A percentile compares a stretch with the other conserved stretches of the same genome.
Conservation (phyloP, 2,113 vertebrate genomes). For the Myiozetetes cayanensis region DNA sequence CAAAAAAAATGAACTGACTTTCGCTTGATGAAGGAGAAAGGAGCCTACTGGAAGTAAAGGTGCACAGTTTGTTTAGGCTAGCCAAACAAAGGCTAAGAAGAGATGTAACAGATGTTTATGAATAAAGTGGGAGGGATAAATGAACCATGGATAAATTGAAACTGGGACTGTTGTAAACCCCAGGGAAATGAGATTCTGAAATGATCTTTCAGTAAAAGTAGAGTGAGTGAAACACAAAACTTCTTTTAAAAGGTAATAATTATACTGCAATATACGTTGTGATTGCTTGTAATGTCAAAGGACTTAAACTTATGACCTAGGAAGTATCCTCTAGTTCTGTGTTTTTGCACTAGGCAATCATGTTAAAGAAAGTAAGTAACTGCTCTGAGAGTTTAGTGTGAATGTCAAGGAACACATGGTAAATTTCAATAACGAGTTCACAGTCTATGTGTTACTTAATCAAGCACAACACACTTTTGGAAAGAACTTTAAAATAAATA, state of each 20-base stretch:
- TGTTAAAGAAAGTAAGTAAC: neutral
- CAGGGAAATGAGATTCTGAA: neutral
- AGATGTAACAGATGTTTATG: neutral
- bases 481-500: neutral
- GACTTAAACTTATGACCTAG: neutral
- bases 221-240: neutral
- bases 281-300: neutral
- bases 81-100: neutral
- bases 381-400: accelerated
- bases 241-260: neutral
- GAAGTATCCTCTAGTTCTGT: neutral
- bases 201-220: neutral
- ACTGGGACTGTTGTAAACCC: neutral
- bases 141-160: neutral
- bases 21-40: neutral
- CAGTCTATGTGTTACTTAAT: neutral
- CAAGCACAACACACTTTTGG: neutral
- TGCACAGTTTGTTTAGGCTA: neutral
- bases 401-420: neutral
- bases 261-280: neutral
- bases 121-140: neutral
- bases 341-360: neutral
- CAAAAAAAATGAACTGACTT: neutral
- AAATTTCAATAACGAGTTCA: neutral
- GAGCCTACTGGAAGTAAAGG: neutral